Percentiles rank a stretch among this genome's conserved stretches.
phyloP scores from a whole-genome alignment of 2,113 vertebrate species.

The Apistogramma diplotaenia region DNA sequence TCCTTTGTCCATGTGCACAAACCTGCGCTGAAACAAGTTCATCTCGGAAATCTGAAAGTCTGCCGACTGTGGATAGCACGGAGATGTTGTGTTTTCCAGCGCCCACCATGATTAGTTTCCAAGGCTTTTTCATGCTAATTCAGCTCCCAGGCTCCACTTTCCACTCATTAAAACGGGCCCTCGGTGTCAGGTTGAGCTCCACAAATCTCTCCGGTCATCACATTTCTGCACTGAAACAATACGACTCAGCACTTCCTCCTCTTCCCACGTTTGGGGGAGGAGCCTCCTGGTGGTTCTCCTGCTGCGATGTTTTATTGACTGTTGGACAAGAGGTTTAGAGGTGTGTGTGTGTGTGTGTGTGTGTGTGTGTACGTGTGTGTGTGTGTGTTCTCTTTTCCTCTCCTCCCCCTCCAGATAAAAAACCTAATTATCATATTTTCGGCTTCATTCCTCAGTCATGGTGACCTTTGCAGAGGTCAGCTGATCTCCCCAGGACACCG shows the following conservation, averaged over 20 bases:
- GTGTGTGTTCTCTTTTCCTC: no score
- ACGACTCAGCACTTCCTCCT: conserved; percentile 64
- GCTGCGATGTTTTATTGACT: conserved; percentile 48
- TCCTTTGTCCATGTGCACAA: not conserved
- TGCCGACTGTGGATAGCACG: not conserved
- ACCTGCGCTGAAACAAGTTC: conserved; percentile 10
- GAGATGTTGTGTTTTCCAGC: conserved; percentile 52
- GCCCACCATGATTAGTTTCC: conserved; percentile 66
- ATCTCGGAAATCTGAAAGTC: conserved; percentile 20
- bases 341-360: no score
- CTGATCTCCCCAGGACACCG: not conserved
- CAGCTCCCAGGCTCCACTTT: conserved; percentile 67
- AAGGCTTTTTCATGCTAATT: conserved; percentile 61
- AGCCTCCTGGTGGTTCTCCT: not conserved
- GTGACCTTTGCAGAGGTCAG: not conserved
- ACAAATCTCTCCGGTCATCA: conserved; percentile 64
- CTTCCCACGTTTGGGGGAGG: conserved; percentile 36
- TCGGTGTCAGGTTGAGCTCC: conserved; percentile 13
- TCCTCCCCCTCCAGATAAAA: not conserved
- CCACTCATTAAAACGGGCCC: conserved; percentile 64
- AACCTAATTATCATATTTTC: not conserved
- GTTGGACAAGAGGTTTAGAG: conserved; percentile 36
- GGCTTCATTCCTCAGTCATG: not conserved
- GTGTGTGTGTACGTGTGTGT: no score
- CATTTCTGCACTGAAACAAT: conserved; percentile 72